phyloP scores from a whole-genome alignment of 2,113 vertebrate species.

The Bos indicus region DNA sequence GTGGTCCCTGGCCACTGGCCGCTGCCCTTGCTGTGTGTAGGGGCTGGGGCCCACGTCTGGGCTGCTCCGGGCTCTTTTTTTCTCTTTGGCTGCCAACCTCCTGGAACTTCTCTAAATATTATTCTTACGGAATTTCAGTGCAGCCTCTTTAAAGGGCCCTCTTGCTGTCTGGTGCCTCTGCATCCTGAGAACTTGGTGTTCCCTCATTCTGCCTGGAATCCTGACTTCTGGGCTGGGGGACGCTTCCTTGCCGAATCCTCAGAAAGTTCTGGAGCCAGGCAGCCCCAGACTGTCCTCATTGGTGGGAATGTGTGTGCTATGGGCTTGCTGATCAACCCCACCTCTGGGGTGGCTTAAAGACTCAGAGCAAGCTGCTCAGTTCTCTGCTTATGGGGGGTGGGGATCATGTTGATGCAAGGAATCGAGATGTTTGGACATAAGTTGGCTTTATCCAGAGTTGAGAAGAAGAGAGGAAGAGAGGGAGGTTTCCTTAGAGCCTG shows the following conservation, averaged over 20 bases:
- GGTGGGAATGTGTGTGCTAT: not conserved
- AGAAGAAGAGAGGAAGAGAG: not conserved
- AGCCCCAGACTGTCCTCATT: not conserved
- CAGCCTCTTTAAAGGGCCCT: not conserved
- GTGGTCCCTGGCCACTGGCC: not conserved
- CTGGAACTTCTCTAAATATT: constrained; percentile 65
- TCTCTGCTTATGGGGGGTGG: not conserved
- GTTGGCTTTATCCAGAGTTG: not conserved
- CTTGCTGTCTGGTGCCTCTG: not conserved
- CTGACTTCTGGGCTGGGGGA: not conserved
- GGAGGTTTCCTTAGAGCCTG: not conserved
- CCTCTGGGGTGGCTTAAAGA: not conserved
- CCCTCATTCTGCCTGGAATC: too few species aligned
- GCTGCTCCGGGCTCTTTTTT: not conserved
- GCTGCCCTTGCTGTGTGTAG: not conserved
- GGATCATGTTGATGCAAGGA: not conserved
- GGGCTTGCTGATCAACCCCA: not conserved
- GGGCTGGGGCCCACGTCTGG: not conserved
- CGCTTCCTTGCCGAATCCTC: not conserved
- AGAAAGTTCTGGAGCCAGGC: not conserved
- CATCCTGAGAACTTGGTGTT: not conserved
- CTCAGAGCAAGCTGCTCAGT: not conserved
- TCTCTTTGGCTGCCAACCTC: not conserved
- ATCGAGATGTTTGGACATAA: accelerated
- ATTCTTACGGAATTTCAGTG: constrained; percentile 26